phyloP scores from a whole-genome alignment of 2,797 vertebrate species.

The Tokudaia tokunoshimensis region DNA sequence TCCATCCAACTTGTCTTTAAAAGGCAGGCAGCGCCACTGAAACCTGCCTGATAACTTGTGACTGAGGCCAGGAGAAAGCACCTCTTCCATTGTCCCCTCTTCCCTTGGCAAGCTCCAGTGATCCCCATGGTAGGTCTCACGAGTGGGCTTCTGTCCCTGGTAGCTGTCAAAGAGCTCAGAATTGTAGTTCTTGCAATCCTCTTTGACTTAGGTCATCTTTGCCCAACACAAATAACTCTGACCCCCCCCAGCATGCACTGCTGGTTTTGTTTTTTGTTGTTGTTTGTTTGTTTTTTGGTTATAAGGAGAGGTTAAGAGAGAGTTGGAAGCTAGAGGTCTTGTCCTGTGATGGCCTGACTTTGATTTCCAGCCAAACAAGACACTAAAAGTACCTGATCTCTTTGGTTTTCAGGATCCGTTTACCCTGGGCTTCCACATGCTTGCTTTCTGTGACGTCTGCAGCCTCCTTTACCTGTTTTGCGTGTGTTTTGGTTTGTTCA shows the following conservation, averaged over 20 bases:
- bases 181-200: neutral
- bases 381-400: slow-evolving; percentile 46
- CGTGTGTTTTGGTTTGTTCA: neutral
- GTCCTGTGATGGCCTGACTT: slow-evolving; percentile 58
- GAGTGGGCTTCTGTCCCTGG: neutral
- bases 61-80: neutral
- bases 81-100: neutral
- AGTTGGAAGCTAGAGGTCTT: slow-evolving; percentile 27
- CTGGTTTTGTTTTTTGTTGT: neutral
- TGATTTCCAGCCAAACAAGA: slow-evolving; percentile 62
- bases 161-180: neutral
- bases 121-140: neutral
- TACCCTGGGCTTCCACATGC: slow-evolving; percentile 56
- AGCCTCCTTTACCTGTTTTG: slow-evolving; percentile 13
- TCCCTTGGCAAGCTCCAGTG: neutral
- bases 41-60: slow-evolving; percentile 14
- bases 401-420: slow-evolving; percentile 57
- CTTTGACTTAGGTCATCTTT: slow-evolving; percentile 29
- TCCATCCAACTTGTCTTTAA: slow-evolving; percentile 17
- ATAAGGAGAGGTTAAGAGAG: neutral
- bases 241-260: neutral
- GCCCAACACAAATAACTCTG: neutral
- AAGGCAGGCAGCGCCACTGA: neutral
- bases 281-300: neutral
- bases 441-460: slow-evolving; percentile 52